Base-by-base conservation (phyloP, 2,888 invertebrate genomes). In the Yponomeuta cagnagella region DNA sequence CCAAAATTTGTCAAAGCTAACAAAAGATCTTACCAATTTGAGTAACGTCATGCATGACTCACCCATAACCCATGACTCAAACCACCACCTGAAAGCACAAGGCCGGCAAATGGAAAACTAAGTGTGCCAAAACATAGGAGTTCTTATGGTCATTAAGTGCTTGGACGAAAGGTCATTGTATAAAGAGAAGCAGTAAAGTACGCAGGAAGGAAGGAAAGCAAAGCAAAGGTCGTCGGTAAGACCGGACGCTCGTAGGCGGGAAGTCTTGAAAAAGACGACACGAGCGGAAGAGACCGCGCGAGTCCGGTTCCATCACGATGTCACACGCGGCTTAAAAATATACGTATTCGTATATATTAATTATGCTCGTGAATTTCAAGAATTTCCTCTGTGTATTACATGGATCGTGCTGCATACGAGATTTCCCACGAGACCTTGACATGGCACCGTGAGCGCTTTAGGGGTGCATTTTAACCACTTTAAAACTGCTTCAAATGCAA, bases 131-230 rank as follows among this genome's bases (percentile, higher is more conserved):
- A 52, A 52, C 52, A 15, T 52, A 5, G 52, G 10, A 52, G 12
- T 15, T 52, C 6, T 58, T 58, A 15, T 58, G 52, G 15, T 58
- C 15, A 15, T 58, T 58, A 58, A 58, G 52, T 58, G 52, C 52
- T 58, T 58, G 52, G 12, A 4, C 3, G 52, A 58, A 58, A 58
- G 52, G 52, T 58, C 52, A 15, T 12, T 15, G 52, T 15, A 58
- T 15, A 58, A 68, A 68, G 43, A 23, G 43, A 68, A 68, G 68
- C 48, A 69, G 67, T n/a, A 30, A 69, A 58, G 33, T 69, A 31
- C 37, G 58, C 63, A 23, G 69, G 69, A 69, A 69, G 69, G 69
- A 69, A 69, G 69, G 58, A 23, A 23, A 23, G 23, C 23, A 30
- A 15, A 30, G n/a, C 15, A 33, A 63, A 58, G 69, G 69, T 63